Conservation (phyloP, 2,113 vertebrate species). For the Percopsis transmontana region DNA sequence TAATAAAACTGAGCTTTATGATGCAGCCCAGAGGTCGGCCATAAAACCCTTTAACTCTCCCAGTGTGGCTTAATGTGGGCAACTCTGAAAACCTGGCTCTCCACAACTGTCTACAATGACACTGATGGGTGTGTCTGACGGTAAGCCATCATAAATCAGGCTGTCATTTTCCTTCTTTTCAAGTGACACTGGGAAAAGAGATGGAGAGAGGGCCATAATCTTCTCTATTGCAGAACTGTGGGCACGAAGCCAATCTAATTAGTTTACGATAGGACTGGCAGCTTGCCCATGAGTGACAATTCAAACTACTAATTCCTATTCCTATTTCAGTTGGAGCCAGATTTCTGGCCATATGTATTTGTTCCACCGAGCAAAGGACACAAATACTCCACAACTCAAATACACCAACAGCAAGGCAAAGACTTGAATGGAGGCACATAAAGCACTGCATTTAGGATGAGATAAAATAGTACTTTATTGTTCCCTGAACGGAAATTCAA, state of each 20-base stretch:
- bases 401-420: background rate
- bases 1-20: background rate
- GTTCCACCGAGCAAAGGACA: conserved; percentile 18
- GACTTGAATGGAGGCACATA: background rate
- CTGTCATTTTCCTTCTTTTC: conserved; percentile 46
- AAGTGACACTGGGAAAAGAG: conserved; percentile 30
- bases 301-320: conserved; percentile 32
- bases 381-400: too few species aligned
- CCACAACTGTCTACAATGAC: conserved; percentile 1
- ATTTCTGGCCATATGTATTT: conserved; percentile 51
- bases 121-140: conserved; percentile 30
- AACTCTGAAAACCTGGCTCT: background rate
- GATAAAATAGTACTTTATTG: too few species aligned
- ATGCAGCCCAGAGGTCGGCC: background rate
- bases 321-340: conserved; percentile 36
- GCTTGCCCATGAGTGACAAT: conserved; percentile 50
- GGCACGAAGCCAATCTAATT: conserved; percentile 68
- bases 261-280: conserved; percentile 55
- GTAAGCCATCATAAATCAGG: conserved; percentile 32
- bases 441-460: too few species aligned
- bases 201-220: conserved; percentile 26
- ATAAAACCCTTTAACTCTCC: background rate
- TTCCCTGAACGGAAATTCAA: background rate
- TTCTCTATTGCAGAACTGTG: conserved; percentile 45
- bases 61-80: background rate